A percentile compares a stretch with the other conserved stretches of the same genome.
Conservation (phyloP, 2,888 invertebrate species). For the Volucella zonaria region DNA sequence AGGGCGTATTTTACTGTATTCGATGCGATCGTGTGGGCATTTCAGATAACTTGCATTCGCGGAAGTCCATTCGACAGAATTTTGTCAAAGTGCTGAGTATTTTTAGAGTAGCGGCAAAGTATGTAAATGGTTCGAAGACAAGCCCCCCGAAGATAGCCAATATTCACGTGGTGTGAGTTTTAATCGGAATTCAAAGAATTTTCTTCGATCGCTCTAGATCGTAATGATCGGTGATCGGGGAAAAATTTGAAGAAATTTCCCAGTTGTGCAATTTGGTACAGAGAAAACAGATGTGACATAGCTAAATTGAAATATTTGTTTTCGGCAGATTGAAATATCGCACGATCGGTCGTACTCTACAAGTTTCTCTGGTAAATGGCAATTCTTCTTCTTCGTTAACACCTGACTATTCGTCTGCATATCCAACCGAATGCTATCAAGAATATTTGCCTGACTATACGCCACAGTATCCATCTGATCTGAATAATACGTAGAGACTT, state of each 20-base stretch:
- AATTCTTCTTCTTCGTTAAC: no score
- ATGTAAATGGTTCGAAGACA: constrained; percentile 24
- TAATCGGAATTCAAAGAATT: constrained; percentile 18
- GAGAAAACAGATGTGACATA: no score
- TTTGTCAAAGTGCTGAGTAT: constrained; percentile 36
- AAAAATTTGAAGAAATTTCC: neutral
- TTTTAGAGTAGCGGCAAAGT: constrained; percentile 38
- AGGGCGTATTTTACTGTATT: constrained; percentile 10
- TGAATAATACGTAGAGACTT: no score
- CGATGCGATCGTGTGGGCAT: constrained; percentile 20
- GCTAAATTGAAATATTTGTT: no score
- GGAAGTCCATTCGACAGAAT: constrained; percentile 46
- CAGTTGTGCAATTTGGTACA: constrained; percentile 4
- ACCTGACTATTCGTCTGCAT: no score
- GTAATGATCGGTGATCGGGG: neutral
- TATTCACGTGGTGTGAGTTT: neutral
- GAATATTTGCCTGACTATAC: no score
- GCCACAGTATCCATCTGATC: no score
- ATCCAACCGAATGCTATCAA: no score
- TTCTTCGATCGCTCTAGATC: no score
- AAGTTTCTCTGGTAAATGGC: no score
- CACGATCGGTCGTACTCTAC: no score
- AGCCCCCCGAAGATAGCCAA: constrained; percentile 47
- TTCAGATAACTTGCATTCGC: neutral
- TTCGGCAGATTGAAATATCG: no score